A percentile compares a stretch with the other conserved stretches of the same genome.
Evolutionary conservation across 2,888 invertebrate species (phyloP).

Genomic region (Tortrix viridana): DNA sequence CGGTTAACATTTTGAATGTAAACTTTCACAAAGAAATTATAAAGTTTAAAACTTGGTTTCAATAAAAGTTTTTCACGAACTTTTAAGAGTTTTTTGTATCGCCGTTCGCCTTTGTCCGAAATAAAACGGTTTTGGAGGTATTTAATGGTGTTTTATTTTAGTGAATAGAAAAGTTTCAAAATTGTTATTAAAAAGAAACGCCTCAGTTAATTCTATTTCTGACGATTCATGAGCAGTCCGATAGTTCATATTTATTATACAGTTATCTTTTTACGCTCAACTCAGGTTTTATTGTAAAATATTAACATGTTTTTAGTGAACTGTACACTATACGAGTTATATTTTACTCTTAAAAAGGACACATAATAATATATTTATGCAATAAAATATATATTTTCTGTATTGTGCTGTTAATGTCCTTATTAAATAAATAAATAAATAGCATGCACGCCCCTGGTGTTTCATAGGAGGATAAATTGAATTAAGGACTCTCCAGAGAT

Average conservation of each 20-base stretch:
- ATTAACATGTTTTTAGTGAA: no score
- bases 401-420: no score
- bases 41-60: conserved; percentile 39
- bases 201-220: no score
- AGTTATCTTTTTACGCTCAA: no score
- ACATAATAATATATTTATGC: not conserved
- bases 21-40: conserved; percentile 38
- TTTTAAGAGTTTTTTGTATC: conserved; percentile 29
- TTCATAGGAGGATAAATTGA: conserved; percentile 21
- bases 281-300: no score
- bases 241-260: no score
- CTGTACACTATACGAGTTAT: no score
- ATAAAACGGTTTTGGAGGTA: conserved; percentile 14
- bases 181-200: no score
- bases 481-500: conserved; percentile 13
- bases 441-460: conserved; percentile 10
- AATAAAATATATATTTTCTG: conserved; percentile 21
- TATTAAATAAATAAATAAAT: no score
- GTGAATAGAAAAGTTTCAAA: conserved; percentile 2
- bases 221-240: no score
- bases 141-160: not conserved
- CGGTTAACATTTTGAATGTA: conserved; percentile 43
- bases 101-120: conserved; percentile 22
- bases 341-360: not conserved
- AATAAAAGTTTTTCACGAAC: conserved; percentile 40